A percentile compares a stretch with the other conserved stretches of the same genome.
Evolutionary conservation across 2,888 invertebrate species (phyloP).

Genomic region (Hyposoter didymator): DNA sequence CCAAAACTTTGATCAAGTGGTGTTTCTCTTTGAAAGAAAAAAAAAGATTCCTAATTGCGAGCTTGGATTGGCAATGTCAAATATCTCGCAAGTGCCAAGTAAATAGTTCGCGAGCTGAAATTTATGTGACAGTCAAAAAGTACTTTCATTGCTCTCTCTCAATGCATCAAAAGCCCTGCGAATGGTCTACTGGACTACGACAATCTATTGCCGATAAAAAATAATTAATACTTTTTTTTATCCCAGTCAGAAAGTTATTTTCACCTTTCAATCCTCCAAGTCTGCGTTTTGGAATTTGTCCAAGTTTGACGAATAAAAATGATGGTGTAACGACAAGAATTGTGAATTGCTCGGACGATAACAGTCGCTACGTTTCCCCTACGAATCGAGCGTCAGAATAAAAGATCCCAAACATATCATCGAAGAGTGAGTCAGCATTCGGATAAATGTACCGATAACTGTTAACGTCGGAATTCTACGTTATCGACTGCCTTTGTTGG

Average conservation of each 20-base stretch:
- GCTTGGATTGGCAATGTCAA: no score
- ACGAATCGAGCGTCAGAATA: constrained; percentile 22
- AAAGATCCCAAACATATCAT: constrained; percentile 21
- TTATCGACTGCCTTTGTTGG: constrained; percentile 35
- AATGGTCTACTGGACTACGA: not conserved
- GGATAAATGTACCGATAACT: constrained; percentile 5
- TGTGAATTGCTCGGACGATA: not conserved
- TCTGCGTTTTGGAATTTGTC: not conserved
- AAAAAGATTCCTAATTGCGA: no score
- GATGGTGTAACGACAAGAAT: not conserved
- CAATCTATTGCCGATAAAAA: not conserved
- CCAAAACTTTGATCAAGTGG: no score
- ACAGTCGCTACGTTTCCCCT: constrained; percentile 26
- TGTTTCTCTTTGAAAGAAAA: no score
- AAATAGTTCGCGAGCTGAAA: no score
- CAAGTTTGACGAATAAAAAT: not conserved
- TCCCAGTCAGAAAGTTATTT: not conserved
- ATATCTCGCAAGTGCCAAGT: no score
- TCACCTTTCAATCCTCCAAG: not conserved
- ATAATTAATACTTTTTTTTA: not conserved
- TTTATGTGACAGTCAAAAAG: not conserved
- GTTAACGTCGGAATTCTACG: constrained; percentile 25
- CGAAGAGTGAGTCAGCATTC: constrained; percentile 10
- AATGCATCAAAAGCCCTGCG: not conserved
- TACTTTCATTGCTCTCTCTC: not conserved